Percentiles rank a stretch among this genome's conserved stretches.
Evolutionary conservation across 1,140 invertebrate species (phyloP).

Genomic region (Glossosoma conforme): DNA sequence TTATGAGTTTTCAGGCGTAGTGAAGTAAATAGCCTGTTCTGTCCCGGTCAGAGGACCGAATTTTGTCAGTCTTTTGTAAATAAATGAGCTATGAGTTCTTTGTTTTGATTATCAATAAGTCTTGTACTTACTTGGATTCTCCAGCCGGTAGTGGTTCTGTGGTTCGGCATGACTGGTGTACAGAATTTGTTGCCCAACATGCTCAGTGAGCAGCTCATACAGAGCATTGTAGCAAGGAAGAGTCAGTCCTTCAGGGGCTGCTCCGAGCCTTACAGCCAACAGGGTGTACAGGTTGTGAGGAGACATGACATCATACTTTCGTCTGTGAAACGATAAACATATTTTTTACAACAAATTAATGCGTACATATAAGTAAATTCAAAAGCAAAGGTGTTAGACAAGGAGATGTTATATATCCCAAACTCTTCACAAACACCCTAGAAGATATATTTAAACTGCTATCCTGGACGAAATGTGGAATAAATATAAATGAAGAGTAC

Average conservation of each 20-base stretch:
- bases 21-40: too few relatives aligned
- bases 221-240: constrained; percentile 96
- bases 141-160: constrained; percentile 88
- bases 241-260: constrained; percentile 84
- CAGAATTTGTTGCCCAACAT: constrained; percentile 90
- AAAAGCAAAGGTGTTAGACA: too few relatives aligned
- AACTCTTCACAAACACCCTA: too few relatives aligned
- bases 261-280: constrained; percentile 84
- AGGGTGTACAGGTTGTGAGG: constrained; percentile 97
- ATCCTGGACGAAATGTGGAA: too few relatives aligned
- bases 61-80: not conserved
- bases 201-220: constrained; percentile 98
- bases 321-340: constrained; percentile 54
- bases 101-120: constrained; percentile 1
- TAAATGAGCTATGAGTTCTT: too few relatives aligned
- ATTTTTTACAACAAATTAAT: too few relatives aligned
- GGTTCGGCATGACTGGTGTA: constrained; percentile 89
- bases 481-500: too few relatives aligned
- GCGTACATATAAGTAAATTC: too few relatives aligned
- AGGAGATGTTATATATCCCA: too few relatives aligned
- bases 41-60: too few relatives aligned
- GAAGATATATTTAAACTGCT: too few relatives aligned
- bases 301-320: constrained; percentile 98
- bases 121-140: constrained; percentile 87
- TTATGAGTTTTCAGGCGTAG: too few relatives aligned